phyloP scores from a whole-genome alignment of 2,113 vertebrate species.

The Microtus oregoni region DNA sequence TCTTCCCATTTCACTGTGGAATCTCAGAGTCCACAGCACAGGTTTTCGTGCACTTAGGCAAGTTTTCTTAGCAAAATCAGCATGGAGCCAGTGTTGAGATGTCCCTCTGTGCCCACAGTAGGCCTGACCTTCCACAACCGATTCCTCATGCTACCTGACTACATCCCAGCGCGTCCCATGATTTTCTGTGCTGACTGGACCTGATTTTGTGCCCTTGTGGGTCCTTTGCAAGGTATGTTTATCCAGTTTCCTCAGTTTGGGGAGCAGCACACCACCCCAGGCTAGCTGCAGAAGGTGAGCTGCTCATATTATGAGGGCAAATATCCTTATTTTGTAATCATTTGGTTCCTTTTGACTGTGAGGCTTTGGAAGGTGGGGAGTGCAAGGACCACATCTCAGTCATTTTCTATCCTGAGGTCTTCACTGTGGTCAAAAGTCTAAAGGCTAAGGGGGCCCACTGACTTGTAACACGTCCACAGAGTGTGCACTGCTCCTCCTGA shows the following conservation, averaged over 20 bases:
- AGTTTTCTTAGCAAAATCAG: neutral
- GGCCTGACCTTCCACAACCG: neutral
- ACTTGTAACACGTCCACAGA: neutral
- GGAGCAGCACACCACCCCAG: too few species aligned
- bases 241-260: neutral
- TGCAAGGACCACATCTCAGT: neutral
- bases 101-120: neutral
- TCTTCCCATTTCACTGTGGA: neutral
- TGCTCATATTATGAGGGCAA: neutral
- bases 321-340: neutral
- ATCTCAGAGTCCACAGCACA: neutral
- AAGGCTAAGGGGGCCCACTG: conserved; percentile 13
- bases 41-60: neutral
- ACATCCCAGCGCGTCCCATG: neutral
- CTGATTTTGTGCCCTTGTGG: neutral
- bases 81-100: neutral
- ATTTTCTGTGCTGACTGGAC: neutral
- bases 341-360: neutral
- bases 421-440: neutral
- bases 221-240: neutral
- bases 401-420: neutral
- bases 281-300: neutral
- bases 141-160: neutral
- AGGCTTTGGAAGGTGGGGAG: neutral
- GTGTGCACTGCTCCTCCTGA: too few species aligned